Evolutionary conservation across 1,140 invertebrate genomes (phyloP).

Genomic region (Chironomus striatipennis): DNA sequence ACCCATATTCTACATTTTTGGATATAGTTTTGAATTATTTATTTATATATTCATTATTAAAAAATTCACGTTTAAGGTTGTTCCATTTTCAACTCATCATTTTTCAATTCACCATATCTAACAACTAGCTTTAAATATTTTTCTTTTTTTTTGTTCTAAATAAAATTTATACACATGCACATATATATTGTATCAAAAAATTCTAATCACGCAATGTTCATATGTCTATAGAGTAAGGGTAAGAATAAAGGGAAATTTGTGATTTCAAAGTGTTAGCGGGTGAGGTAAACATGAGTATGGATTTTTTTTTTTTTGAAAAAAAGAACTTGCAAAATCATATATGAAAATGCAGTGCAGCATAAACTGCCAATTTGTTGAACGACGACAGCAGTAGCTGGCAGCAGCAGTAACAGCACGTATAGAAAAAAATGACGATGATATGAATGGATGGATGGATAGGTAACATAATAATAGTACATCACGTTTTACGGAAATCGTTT

Average conservation of each 20-base stretch:
- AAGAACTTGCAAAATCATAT: neutral
- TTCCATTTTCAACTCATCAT: neutral
- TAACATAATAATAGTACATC: constrained; percentile 4
- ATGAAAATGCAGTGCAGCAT: neutral
- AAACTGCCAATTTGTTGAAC: constrained; percentile 4
- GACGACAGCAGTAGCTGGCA: neutral
- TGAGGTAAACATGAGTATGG: neutral
- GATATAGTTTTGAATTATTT: too few relatives aligned
- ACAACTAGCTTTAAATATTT: neutral
- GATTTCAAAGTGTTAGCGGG: neutral
- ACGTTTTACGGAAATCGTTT: constrained; percentile 8
- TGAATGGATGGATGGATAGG: neutral
- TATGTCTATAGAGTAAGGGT: neutral
- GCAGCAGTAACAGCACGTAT: too few relatives aligned
- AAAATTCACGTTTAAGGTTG: too few relatives aligned
- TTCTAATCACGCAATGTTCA: constrained; percentile 4
- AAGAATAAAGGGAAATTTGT: neutral
- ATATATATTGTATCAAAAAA: neutral
- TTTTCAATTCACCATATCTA: neutral
- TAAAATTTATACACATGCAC: neutral
- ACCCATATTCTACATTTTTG: too few relatives aligned
- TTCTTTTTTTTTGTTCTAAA: neutral
- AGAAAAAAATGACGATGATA: neutral
- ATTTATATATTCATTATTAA: too few relatives aligned
- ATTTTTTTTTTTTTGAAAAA: neutral